A percentile compares a stretch with the other conserved stretches of the same genome.
Evolutionary conservation across 1,140 invertebrate species (phyloP).

Genomic region (Amphibalanus amphitrite): DNA sequence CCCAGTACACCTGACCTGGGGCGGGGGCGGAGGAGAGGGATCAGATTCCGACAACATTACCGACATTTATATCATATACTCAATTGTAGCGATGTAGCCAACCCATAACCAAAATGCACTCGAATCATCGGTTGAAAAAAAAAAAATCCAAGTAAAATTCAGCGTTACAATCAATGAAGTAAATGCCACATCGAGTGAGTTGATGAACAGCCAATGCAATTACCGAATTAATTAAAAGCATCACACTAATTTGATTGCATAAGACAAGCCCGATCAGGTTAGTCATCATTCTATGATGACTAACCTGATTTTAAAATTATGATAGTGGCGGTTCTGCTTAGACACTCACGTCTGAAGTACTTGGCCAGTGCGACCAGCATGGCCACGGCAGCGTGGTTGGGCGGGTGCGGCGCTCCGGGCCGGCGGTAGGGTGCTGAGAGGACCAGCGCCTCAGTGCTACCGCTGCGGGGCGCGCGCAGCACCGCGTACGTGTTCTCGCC

Average conservation of each 20-base stretch:
- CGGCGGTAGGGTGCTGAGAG: constrained; percentile 67
- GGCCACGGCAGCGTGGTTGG: constrained; percentile 68
- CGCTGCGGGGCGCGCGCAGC: constrained; percentile 62
- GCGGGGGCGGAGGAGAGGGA: no score
- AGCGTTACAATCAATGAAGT: no score
- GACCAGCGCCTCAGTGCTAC: constrained; percentile 80
- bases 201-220: no score
- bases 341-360: constrained; percentile 64
- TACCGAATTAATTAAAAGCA: no score
- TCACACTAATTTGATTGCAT: background rate
- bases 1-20: constrained; percentile 85
- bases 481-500: constrained; percentile 92
- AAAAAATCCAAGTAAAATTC: no score
- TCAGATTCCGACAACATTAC: no score
- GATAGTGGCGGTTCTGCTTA: constrained; percentile 5
- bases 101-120: no score
- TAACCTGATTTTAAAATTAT: no score
- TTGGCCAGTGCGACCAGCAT: constrained; percentile 74
- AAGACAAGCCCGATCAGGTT: background rate
- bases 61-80: no score
- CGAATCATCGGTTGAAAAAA: no score
- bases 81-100: no score
- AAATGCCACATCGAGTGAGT: no score
- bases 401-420: constrained; percentile 37
- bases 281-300: background rate